Percentiles rank a stretch among this genome's conserved stretches.
These are phyloP conservation scores for Brenthis daphne DNA, from an alignment of 2,888 invertebrate species.

Conservation along the genomic window DNA sequence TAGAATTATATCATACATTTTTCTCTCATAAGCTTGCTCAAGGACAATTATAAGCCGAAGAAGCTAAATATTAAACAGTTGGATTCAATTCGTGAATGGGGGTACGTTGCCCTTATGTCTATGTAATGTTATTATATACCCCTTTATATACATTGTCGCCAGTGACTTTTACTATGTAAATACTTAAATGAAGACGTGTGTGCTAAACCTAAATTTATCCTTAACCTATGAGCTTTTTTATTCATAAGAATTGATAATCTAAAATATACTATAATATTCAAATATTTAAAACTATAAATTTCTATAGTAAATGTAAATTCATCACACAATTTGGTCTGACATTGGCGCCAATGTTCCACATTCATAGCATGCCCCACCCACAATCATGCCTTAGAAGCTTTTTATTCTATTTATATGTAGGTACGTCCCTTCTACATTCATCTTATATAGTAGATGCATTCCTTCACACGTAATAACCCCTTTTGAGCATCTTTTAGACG, in stretches of 20 bases:
- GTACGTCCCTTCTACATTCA: constrained; percentile 11
- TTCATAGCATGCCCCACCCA: constrained; percentile 49
- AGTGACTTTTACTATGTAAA: constrained; percentile 20
- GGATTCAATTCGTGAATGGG: constrained; percentile 92
- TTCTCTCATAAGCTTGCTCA: constrained; percentile 69
- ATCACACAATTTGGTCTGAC: constrained; percentile 30
- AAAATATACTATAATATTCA: no score
- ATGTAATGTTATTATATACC: constrained; percentile 53
- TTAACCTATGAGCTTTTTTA: no score
- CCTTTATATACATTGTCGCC: constrained; percentile 39
- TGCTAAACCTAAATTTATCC: not conserved
- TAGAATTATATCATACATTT: constrained; percentile 29
- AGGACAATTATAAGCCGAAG: constrained; percentile 84
- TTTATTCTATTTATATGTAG: constrained; percentile 15
- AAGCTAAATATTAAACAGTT: constrained; percentile 93
- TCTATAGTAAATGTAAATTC: no score
- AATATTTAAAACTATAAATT: no score
- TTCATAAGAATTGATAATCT: no score
- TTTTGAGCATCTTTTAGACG: not conserved
- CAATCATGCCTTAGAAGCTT: constrained; percentile 33
- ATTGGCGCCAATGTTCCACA: constrained; percentile 52
- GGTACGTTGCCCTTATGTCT: constrained; percentile 82
- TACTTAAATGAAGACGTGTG: not conserved
- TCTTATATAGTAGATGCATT: constrained; percentile 21
- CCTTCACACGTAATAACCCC: constrained; percentile 8